Conservation (phyloP, 2,797 vertebrate genomes). For the Rhinella marina region DNA sequence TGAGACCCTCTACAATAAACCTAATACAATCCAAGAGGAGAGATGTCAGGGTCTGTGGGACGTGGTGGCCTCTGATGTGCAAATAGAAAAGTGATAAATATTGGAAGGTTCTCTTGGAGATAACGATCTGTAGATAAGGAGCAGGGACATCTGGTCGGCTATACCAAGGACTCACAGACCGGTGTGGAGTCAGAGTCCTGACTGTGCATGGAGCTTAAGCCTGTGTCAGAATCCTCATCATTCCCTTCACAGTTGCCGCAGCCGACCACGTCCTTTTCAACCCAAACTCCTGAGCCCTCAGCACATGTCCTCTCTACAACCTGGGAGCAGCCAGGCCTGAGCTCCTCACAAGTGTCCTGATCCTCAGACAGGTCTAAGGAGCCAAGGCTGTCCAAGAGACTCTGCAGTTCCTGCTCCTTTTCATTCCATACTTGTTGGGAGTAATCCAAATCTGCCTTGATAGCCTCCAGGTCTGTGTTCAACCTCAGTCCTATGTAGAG, state of each 20-base stretch:
- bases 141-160: conserved; percentile 55
- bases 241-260: conserved; percentile 81
- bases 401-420: conserved; percentile 84
- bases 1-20: conserved; percentile 12
- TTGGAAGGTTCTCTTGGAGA: conserved; percentile 17
- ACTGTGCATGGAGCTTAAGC: conserved; percentile 97
- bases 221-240: conserved; percentile 97
- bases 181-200: conserved; percentile 93
- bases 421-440: conserved; percentile 83
- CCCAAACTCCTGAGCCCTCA: conserved; percentile 74
- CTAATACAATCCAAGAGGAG: not conserved
- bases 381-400: conserved; percentile 81
- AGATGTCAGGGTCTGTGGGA: not conserved
- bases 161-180: conserved; percentile 93
- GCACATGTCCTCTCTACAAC: not conserved
- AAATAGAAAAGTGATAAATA: conserved; percentile 39
- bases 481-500: conserved; percentile 91
- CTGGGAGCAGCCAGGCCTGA: not conserved
- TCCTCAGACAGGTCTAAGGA: conserved; percentile 71
- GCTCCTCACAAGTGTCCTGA: conserved; percentile 4
- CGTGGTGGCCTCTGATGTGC: conserved; percentile 30
- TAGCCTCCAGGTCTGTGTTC: conserved; percentile 87
- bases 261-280: conserved; percentile 78
- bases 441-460: conserved; percentile 82
- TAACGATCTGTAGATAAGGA: not conserved